Evolutionary conservation across 30 jellyfish, hydroid and myxozoan species (phyloP).

Genomic region (Aurelia coerulea): DNA sequence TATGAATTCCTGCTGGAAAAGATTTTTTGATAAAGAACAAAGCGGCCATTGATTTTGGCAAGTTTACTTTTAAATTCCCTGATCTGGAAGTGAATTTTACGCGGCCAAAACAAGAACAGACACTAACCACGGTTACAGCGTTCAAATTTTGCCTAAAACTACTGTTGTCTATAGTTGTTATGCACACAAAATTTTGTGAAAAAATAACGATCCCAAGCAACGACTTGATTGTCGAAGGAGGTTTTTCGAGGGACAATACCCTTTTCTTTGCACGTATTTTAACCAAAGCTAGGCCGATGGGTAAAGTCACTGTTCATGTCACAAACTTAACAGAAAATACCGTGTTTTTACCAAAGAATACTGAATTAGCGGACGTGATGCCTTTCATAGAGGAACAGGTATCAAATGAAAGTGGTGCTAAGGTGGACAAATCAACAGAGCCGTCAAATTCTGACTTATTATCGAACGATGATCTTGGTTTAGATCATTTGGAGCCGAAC

Average conservation of each 20-base stretch:
- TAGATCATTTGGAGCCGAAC: slow-evolving; percentile 11
- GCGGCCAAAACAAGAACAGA: slow-evolving; percentile 4
- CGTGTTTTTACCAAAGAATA: slow-evolving; percentile 18
- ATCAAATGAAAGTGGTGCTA: background rate
- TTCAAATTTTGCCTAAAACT: background rate
- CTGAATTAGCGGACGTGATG: slow-evolving; percentile 12
- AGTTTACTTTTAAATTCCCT: background rate
- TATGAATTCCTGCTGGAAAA: slow-evolving; percentile 30
- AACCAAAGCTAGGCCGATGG: slow-evolving; percentile 20
- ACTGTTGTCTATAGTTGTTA: background rate
- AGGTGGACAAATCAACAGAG: no score
- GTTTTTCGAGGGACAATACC: slow-evolving; percentile 19
- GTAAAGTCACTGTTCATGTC: slow-evolving; percentile 6
- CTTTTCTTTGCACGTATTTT: slow-evolving; percentile 22
- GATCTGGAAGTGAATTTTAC: background rate
- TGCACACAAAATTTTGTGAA: slow-evolving; percentile 8
- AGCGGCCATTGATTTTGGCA: background rate
- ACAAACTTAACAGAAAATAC: slow-evolving; percentile 15
- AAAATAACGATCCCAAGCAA: background rate
- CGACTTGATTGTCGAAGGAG: slow-evolving; percentile 21
- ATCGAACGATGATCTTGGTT: slow-evolving; percentile 13
- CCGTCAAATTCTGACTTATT: background rate
- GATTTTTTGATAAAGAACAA: slow-evolving; percentile 19
- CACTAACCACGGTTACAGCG: slow-evolving; percentile 15
- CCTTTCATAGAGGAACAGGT: slow-evolving; percentile 11